Conservation (phyloP, 2,888 invertebrate genomes). For the Rhopalosiphum nymphaeae region DNA sequence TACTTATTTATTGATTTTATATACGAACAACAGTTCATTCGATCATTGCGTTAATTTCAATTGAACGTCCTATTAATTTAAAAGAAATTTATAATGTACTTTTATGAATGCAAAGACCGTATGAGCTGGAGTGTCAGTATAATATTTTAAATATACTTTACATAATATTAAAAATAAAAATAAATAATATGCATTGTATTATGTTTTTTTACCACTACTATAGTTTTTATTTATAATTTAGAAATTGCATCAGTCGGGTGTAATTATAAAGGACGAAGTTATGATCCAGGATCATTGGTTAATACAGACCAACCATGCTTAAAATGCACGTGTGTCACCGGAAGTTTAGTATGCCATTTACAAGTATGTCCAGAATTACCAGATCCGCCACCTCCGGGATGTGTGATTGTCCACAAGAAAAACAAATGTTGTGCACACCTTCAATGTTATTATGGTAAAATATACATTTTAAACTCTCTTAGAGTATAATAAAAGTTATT, state of each 20-base stretch:
- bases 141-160: not conserved
- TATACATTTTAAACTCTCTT: not conserved
- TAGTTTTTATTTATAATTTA: not conserved
- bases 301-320: constrained; percentile 85
- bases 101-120: not conserved
- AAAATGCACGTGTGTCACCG: constrained; percentile 80
- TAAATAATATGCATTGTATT: not conserved
- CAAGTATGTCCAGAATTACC: constrained; percentile 83
- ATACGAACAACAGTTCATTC: not conserved
- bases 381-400: constrained; percentile 81
- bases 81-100: not conserved
- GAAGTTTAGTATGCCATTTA: constrained; percentile 82
- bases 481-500: not conserved
- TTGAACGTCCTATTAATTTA: not conserved
- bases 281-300: constrained; percentile 75
- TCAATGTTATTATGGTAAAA: constrained; percentile 77
- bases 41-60: not conserved
- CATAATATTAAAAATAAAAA: not conserved
- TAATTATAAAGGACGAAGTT: constrained; percentile 79
- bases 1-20: no score
- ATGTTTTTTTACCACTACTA: not conserved
- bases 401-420: constrained; percentile 78
- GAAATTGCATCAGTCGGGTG: constrained; percentile 73
- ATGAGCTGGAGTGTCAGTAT: not conserved
- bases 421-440: constrained; percentile 84